Conservation (phyloP, 2,888 invertebrate species). For the Chirona hameri region DNA sequence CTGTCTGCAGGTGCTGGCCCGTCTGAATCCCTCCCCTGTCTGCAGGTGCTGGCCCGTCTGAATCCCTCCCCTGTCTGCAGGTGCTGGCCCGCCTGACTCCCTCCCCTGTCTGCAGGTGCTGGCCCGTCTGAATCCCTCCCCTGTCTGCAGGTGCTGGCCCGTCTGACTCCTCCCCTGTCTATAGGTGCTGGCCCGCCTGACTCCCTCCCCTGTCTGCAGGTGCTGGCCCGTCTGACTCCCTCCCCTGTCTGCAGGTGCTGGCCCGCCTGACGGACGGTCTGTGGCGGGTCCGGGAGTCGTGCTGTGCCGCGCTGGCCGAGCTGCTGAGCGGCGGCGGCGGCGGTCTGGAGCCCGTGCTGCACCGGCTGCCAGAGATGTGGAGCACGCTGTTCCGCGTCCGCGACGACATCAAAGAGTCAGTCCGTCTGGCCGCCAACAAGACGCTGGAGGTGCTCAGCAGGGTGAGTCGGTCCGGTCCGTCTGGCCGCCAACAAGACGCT, state of each 20-base stretch:
- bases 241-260: background rate
- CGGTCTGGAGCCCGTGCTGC: slow-evolving; percentile 34
- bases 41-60: too few species aligned
- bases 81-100: too few species aligned
- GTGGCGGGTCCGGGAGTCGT: slow-evolving; percentile 87
- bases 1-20: too few species aligned
- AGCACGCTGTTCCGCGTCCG: slow-evolving; percentile 79
- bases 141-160: background rate
- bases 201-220: slow-evolving; percentile 44
- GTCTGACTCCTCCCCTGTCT: background rate
- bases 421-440: too few species aligned
- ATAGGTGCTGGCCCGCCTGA: slow-evolving; percentile 58
- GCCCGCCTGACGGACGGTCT: slow-evolving; percentile 72
- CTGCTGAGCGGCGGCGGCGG: slow-evolving; percentile 52
- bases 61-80: too few species aligned
- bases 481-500: too few species aligned
- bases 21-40: too few species aligned
- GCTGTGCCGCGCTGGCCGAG: slow-evolving; percentile 82
- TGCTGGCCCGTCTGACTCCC: slow-evolving; percentile 60
- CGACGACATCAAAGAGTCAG: slow-evolving; percentile 92
- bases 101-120: background rate
- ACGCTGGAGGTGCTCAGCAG: too few species aligned
- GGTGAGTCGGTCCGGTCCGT: too few species aligned
- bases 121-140: background rate
- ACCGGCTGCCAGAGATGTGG: slow-evolving; percentile 64